These are phyloP conservation scores for Cantharis rufa DNA, from an alignment of 2,888 invertebrate genomes.

Conservation along the genomic window DNA sequence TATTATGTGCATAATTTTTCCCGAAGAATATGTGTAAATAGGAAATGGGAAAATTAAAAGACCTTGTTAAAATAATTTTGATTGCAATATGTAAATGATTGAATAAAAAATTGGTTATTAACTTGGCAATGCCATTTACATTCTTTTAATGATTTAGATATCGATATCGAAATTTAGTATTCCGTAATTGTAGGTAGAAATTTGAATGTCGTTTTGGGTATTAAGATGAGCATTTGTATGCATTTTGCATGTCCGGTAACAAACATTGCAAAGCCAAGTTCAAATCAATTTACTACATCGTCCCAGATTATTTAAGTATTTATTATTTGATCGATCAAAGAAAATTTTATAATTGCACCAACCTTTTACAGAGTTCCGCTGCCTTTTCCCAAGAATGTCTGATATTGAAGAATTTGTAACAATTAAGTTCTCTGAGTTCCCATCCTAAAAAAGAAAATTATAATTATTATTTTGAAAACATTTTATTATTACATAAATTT, in stretches of 20 bases:
- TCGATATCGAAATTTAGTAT: neutral
- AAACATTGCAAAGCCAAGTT: neutral
- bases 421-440: slow-evolving; percentile 88
- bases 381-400: slow-evolving; percentile 96
- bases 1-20: neutral
- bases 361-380: slow-evolving; percentile 93
- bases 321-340: too few relatives aligned
- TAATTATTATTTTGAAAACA: neutral
- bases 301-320: neutral
- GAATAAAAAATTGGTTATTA: neutral
- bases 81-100: neutral
- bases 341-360: slow-evolving; percentile 47
- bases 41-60: neutral
- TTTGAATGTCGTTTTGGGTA: neutral
- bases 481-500: neutral
- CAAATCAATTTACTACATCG: neutral
- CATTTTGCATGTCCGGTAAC: neutral
- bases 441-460: slow-evolving; percentile 71
- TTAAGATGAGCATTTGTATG: neutral
- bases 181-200: neutral
- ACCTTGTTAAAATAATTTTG: neutral
- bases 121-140: neutral
- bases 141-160: neutral
- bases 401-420: slow-evolving; percentile 95
- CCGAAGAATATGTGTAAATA: neutral